Evolutionary conservation across 2,888 invertebrate species (phyloP), one percentile per base, ranked within the genome.

Genomic region (Nephrocerus scutellatus): DNA sequence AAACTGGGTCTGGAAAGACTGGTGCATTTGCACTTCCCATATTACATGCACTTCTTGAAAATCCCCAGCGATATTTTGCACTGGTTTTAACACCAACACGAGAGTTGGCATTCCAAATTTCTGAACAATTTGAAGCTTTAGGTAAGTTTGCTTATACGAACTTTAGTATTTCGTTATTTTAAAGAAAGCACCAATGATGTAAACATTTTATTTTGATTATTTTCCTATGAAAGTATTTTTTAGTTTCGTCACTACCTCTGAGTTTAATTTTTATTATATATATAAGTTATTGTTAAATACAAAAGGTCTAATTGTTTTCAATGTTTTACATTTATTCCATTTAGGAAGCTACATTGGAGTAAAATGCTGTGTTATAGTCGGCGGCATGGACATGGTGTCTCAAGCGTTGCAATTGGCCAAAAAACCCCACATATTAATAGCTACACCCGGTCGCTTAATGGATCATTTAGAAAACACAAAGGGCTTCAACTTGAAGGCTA

Each of bases 391-490:
- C 61, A 96, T 96, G 92, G 86, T 90, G 59, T 83, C 91, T 0
- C 98, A 99, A 63, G 80, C 91, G 0, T 70, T 96, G 43, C 77
- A 83, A 55, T 70, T 98, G 32, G 90, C 91, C 2, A 96, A 93
- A 66, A 93, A 96, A 56, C 98, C 98, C 0, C 98, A 98, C 62
- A 83, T 98, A 52, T 79, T 98, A 45, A 89, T 98, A 26, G 96
- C 96, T 0, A 98, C 98, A 0, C 97, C 97, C 0, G 97, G 97
- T 6, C 73, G 97, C 47, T 71, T 97, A 30, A 83, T 96, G 0
- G 96, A 97, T 69, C 98, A 99, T 68, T 73, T 98, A 34, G 91
- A 96, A 66, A 96, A 97, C 60, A 95, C 97, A 0, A 98, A 96
- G 70, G 98, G 98, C 15, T 99, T 98, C 62, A 90, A 84, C 69